Percentiles rank a stretch among this genome's conserved stretches.
phyloP scores from a whole-genome alignment of 2,888 invertebrate species.

The Leptogaster cylindrica region DNA sequence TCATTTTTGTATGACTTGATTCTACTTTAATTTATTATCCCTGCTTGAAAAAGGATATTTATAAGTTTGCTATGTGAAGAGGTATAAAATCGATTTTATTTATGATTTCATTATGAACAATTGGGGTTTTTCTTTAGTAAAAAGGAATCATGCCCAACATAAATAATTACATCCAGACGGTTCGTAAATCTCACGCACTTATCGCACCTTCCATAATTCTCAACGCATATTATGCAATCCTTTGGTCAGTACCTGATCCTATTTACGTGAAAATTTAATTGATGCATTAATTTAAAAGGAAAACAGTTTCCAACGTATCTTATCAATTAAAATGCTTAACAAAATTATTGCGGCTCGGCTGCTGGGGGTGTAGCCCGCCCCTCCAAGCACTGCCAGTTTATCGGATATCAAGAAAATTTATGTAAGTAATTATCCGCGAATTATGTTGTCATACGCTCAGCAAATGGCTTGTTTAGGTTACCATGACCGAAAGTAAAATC shows the following conservation, averaged over 20 bases:
- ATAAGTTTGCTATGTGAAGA: too few species aligned
- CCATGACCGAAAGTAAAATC: background rate
- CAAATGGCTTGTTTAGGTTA: constrained; percentile 18
- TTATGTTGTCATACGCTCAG: constrained; percentile 23
- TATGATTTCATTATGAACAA: too few species aligned
- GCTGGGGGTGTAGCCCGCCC: background rate
- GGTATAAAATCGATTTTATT: too few species aligned
- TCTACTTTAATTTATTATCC: too few species aligned
- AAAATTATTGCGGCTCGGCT: background rate
- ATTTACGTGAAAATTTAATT: background rate
- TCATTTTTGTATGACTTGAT: too few species aligned
- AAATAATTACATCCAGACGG: constrained; percentile 12
- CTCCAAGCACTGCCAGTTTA: constrained; percentile 10
- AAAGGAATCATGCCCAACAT: too few species aligned
- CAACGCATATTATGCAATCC: too few species aligned
- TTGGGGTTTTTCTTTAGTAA: too few species aligned
- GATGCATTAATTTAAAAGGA: background rate
- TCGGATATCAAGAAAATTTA: constrained; percentile 25
- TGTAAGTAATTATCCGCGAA: constrained; percentile 25
- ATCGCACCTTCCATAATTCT: constrained; percentile 8
- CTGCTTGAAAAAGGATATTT: too few species aligned
- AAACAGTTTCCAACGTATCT: background rate
- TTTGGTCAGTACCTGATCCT: background rate
- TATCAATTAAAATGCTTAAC: constrained; percentile 26
- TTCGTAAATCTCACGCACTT: constrained; percentile 7